phyloP scores from a whole-genome alignment of 2,888 invertebrate species.

The Cephus sareptanus region DNA sequence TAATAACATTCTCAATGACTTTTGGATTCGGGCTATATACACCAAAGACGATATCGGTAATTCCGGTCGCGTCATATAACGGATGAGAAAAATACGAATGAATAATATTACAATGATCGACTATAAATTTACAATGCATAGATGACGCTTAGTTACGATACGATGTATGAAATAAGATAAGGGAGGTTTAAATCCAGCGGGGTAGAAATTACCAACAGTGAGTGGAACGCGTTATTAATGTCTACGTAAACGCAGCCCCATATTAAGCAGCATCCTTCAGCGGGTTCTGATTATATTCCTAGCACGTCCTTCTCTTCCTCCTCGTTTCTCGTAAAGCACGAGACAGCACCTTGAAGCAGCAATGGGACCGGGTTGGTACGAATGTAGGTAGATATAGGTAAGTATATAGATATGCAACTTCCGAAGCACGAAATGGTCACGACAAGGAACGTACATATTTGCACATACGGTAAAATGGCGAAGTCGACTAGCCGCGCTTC shows the following conservation, averaged over 20 bases:
- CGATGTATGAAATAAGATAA: not conserved
- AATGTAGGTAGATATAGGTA: not conserved
- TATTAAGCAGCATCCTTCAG: conserved; percentile 29
- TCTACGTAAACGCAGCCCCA: conserved; percentile 31
- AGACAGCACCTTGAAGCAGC: not conserved
- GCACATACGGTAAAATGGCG: not conserved
- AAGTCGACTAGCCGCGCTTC: not conserved
- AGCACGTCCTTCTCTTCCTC: not conserved
- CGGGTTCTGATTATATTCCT: not conserved
- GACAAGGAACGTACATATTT: not conserved
- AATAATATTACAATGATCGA: not conserved
- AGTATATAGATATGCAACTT: not conserved
- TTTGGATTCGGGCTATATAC: not conserved
- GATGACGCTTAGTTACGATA: too few species aligned
- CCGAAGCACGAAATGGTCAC: not conserved
- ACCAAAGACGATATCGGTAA: not conserved
- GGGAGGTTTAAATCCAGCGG: not conserved
- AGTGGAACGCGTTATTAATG: conserved; percentile 32
- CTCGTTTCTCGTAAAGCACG: not conserved
- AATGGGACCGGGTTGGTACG: not conserved
- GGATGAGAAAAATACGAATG: not conserved
- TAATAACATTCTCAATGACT: not conserved
- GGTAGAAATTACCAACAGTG: conserved; percentile 15
- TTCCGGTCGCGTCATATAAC: not conserved
- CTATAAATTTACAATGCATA: too few species aligned